Conservation (phyloP, 2,797 vertebrate species). For the Danio jaintianensis region DNA sequence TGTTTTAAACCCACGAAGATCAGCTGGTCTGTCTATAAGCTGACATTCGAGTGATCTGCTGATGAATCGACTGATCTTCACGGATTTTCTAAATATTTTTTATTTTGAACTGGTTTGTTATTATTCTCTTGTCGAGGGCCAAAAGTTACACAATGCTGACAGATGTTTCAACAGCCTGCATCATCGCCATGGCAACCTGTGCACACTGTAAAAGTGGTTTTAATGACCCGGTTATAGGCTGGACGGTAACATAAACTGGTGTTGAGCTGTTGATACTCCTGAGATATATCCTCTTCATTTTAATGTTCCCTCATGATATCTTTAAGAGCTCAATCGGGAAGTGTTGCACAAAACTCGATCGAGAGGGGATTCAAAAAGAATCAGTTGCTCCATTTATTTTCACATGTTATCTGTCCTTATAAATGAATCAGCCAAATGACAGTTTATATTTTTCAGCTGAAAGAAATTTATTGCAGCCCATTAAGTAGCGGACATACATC, state of each 20-base stretch:
- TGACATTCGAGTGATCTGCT: too few species aligned
- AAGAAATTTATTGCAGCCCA: too few species aligned
- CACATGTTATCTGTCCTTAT: neutral
- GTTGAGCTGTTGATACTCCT: neutral
- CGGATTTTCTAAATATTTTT: too few species aligned
- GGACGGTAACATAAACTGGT: conserved; percentile 15
- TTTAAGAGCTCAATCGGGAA: neutral
- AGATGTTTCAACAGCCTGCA: conserved; percentile 20
- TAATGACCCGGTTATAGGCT: neutral
- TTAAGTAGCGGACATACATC: too few species aligned
- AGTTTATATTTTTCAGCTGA: too few species aligned
- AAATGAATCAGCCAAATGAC: too few species aligned
- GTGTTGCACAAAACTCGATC: neutral
- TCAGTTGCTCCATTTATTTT: neutral
- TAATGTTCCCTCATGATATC: neutral
- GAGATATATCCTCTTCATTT: neutral
- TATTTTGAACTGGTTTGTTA: too few species aligned
- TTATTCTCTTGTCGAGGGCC: too few species aligned
- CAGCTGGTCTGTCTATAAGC: too few species aligned
- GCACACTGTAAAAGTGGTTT: neutral
- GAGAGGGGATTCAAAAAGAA: neutral
- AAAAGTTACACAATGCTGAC: neutral
- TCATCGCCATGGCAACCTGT: neutral
- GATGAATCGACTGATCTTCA: too few species aligned
- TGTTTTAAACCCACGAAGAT: too few species aligned